Conservation (phyloP, 2,113 vertebrate genomes). For the Arvicanthis niloticus region DNA sequence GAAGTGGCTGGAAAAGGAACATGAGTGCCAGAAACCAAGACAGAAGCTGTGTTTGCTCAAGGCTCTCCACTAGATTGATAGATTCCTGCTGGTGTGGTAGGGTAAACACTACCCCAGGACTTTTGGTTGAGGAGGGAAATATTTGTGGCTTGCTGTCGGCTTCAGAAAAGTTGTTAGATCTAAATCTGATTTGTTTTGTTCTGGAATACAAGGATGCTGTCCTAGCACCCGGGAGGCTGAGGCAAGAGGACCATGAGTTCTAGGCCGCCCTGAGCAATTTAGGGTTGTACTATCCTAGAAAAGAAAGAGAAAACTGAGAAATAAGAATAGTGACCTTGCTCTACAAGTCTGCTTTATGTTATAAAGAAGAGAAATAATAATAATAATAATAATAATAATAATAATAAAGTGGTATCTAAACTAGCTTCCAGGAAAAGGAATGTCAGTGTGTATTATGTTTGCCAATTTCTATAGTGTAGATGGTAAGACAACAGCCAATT, state of each 20-base stretch:
- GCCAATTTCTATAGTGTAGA: background rate
- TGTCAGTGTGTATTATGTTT: background rate
- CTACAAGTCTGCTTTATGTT: background rate
- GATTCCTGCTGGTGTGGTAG: background rate
- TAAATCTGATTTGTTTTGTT: conserved; percentile 39
- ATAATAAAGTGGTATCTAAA: background rate
- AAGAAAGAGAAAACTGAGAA: background rate
- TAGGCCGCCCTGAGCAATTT: background rate
- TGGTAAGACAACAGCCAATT: background rate
- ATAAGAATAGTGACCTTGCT: background rate
- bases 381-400: background rate
- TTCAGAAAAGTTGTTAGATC: background rate
- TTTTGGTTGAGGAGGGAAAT: background rate
- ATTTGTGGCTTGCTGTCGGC: conserved; percentile 21
- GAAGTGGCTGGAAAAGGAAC: conserved; percentile 1
- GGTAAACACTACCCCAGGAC: background rate
- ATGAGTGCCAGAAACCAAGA: background rate
- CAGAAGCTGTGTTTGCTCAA: background rate
- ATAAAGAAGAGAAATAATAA: background rate
- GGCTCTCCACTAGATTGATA: background rate
- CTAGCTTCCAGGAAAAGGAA: background rate
- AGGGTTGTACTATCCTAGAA: background rate
- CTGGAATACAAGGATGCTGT: background rate
- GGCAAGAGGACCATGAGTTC: background rate
- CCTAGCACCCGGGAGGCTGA: background rate